A percentile compares a stretch with the other conserved stretches of the same genome.
These are phyloP conservation scores for Calidris pygmaea DNA, from an alignment of 2,113 vertebrate species.

Conservation along the genomic window DNA sequence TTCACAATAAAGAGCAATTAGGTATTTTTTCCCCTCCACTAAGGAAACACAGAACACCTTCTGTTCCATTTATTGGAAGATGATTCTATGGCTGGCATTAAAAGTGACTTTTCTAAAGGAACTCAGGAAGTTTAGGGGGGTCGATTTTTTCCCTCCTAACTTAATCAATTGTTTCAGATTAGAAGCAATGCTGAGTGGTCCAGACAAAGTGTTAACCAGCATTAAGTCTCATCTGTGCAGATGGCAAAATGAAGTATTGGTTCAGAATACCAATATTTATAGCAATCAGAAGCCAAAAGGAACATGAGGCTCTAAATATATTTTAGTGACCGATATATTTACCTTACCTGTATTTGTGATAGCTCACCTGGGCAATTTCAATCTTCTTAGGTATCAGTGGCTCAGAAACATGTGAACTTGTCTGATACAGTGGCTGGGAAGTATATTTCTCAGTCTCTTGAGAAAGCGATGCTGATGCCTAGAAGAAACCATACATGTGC, in stretches of 20 bases:
- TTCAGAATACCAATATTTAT: background rate
- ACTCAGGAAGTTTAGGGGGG: background rate
- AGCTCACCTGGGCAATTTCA: constrained; percentile 53
- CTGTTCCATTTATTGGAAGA: background rate
- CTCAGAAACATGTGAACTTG: constrained; percentile 42
- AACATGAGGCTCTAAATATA: background rate
- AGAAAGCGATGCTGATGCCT: constrained; percentile 17
- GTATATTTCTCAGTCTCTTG: constrained; percentile 68
- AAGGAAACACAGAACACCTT: background rate
- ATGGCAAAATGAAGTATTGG: background rate
- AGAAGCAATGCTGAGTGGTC: background rate
- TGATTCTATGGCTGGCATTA: background rate
- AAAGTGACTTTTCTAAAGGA: background rate
- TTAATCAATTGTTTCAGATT: background rate
- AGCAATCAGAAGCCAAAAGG: background rate
- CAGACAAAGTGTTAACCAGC: constrained; percentile 30
- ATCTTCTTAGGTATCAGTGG: constrained; percentile 59
- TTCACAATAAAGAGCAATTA: background rate
- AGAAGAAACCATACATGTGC: background rate
- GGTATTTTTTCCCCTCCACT: background rate
- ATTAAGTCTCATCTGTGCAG: background rate
- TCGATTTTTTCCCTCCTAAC: background rate
- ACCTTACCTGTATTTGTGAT: background rate
- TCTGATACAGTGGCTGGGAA: constrained; percentile 70
- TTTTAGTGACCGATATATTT: background rate